Base-by-base conservation (phyloP, 2,797 vertebrate genomes). In the Eospalax fontanierii region DNA sequence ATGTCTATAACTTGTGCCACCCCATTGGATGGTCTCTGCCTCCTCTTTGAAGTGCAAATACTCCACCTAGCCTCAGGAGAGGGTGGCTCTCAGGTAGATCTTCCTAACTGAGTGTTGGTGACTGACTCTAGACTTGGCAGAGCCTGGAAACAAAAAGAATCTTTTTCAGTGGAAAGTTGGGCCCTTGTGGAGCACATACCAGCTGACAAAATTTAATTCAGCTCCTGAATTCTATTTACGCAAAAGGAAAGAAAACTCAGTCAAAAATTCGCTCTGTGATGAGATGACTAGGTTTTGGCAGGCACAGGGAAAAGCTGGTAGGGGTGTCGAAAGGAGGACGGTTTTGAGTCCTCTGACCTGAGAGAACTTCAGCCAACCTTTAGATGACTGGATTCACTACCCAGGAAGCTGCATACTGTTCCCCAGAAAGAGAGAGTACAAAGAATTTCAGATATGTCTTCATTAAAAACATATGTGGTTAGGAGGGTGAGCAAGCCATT, bases 301-400 rank as follows among this genome's bases (percentile, higher is more conserved):
- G 43, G 22, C 63, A 21, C 10, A 9, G 35, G 40, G 50, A 76
- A 65, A 19, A 3, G 80, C 22, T 75, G 4, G 26, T 19, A 11
- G 76, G 35, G n/a, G 50, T 46, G 54, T 6, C 82, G 78, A 63
- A 18, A 40, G 59, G 2, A 33, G 22, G 46, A 79, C 57, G 21
- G 7, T 18, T 15, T 40, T 14, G 2, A 65, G n/a, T n/a, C 33
- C 26, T 59, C 68, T 24, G 94, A 98, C 97, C 98, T 98, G 97
- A 89, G 75, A 35, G 96, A 68, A 14, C 93, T 80, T 90, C 87
- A 89, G 89, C 70, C 54, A 98, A 86, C 70, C 98, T n/a, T n/a
- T n/a, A n/a, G 50, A 96, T 50, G 73, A 97, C 97, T 6, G 95
- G 96, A 59, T 94, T 95, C 24, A 98, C 66, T 28, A 68, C 63